Evolutionary conservation across 2,888 invertebrate species (phyloP).

Genomic region (Lasioglossum vierecki): DNA sequence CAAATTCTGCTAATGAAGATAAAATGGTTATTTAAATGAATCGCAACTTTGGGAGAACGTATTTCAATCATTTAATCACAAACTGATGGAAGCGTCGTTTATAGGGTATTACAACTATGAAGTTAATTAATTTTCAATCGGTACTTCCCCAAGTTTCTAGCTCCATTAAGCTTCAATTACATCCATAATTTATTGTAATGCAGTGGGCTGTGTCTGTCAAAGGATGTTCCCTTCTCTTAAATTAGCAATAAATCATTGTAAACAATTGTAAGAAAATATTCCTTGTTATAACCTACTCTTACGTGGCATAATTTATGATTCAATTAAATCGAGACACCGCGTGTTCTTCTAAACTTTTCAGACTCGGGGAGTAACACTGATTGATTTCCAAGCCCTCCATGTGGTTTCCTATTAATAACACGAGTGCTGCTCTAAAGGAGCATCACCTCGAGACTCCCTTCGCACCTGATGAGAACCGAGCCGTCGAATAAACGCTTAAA

Average conservation of each 20-base stretch:
- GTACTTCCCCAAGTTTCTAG: conserved; percentile 10
- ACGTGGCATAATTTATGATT: neutral
- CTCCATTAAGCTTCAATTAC: conserved; percentile 11
- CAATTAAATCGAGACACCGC: neutral
- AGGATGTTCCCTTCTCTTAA: neutral
- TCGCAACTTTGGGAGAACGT: neutral
- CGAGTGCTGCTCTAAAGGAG: neutral
- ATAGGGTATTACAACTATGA: neutral
- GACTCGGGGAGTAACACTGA: neutral
- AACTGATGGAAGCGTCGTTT: conserved; percentile 17
- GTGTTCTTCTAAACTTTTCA: neutral
- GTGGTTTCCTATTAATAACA: neutral
- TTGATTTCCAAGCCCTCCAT: neutral
- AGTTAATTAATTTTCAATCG: conserved; percentile 29
- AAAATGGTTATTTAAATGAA: conserved; percentile 7
- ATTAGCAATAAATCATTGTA: neutral
- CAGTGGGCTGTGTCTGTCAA: neutral
- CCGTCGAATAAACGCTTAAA: neutral
- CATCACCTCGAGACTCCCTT: neutral
- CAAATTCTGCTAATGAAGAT: neutral
- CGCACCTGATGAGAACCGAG: neutral
- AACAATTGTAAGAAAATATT: neutral
- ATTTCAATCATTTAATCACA: conserved; percentile 18
- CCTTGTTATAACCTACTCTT: neutral
- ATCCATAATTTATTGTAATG: neutral